Conservation (phyloP, 2,888 invertebrate species). For the Branchipolynoe longqiensis region DNA sequence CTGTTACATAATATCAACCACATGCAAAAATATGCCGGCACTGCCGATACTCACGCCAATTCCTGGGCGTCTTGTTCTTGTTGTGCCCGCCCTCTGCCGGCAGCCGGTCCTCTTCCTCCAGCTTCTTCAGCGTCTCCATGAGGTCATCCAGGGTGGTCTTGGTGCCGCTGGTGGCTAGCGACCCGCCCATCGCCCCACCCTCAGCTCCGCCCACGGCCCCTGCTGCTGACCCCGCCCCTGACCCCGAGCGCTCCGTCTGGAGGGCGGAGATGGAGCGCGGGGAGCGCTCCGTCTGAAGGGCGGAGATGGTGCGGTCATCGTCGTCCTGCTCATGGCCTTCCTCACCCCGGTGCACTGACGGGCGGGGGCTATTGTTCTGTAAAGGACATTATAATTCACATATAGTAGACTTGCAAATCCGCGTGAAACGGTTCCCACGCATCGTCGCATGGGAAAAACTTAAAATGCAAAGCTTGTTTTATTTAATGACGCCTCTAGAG, state of each 20-base stretch:
- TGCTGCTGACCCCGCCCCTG: not conserved
- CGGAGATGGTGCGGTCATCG: slow-evolving; percentile 27
- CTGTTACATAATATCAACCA: no score
- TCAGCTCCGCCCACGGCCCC: slow-evolving; percentile 16
- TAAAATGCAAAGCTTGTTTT: no score
- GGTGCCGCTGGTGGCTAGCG: slow-evolving; percentile 60
- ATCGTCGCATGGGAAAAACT: no score
- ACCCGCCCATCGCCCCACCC: not conserved
- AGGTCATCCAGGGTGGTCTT: slow-evolving; percentile 79
- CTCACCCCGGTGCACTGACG: slow-evolving; percentile 34
- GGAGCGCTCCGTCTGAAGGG: slow-evolving; percentile 30
- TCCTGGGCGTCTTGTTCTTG: slow-evolving; percentile 62
- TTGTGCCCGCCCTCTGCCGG: slow-evolving; percentile 51
- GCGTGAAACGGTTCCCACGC: no score
- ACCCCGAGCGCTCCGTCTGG: slow-evolving; percentile 19
- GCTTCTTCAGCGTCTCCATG: slow-evolving; percentile 79
- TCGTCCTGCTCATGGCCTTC: slow-evolving; percentile 26
- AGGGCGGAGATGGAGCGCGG: slow-evolving; percentile 34
- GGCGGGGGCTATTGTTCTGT: slow-evolving; percentile 52
- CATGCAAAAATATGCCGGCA: no score
- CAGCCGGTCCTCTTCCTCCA: slow-evolving; percentile 80
- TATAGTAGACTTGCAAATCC: not conserved
- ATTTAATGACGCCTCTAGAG: no score
- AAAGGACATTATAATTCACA: not conserved
- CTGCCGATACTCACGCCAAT: slow-evolving; percentile 79